These are phyloP conservation scores for Pheosia gnoma DNA, from an alignment of 2,888 invertebrate genomes.

Conservation along the genomic window DNA sequence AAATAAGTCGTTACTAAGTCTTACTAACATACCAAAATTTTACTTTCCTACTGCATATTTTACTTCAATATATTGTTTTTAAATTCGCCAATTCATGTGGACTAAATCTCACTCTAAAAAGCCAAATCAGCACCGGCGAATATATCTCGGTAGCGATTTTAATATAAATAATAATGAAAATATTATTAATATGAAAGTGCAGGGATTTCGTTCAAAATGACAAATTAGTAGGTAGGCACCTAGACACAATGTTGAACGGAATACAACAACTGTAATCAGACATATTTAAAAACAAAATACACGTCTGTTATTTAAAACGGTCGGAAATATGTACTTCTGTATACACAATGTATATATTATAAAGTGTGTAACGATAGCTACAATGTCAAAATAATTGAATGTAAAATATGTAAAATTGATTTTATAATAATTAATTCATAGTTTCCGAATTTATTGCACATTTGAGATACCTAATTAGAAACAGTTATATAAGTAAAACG, in stretches of 20 bases:
- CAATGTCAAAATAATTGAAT: background rate
- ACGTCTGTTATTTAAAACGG: too few relatives aligned
- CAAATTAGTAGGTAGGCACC: too few relatives aligned
- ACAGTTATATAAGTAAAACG: background rate
- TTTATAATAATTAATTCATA: background rate
- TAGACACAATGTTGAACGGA: too few relatives aligned
- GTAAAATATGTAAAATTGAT: background rate
- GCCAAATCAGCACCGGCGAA: background rate
- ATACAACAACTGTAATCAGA: too few relatives aligned
- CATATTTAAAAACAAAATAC: too few relatives aligned
- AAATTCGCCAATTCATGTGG: background rate
- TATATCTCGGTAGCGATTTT: background rate
- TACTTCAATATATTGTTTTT: too few relatives aligned
- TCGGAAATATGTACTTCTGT: too few relatives aligned
- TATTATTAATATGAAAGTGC: too few relatives aligned
- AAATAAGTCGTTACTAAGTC: background rate
- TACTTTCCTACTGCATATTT: too few relatives aligned
- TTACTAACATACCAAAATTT: too few relatives aligned
- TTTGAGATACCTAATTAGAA: background rate
- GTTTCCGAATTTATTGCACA: constrained; percentile 6
- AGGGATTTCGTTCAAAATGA: too few relatives aligned
- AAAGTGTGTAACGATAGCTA: background rate
- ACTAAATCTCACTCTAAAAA: background rate
- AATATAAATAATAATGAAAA: background rate
- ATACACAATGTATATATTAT: background rate